phyloP scores from a whole-genome alignment of 2,113 vertebrate genomes.

The Canis aureus region DNA sequence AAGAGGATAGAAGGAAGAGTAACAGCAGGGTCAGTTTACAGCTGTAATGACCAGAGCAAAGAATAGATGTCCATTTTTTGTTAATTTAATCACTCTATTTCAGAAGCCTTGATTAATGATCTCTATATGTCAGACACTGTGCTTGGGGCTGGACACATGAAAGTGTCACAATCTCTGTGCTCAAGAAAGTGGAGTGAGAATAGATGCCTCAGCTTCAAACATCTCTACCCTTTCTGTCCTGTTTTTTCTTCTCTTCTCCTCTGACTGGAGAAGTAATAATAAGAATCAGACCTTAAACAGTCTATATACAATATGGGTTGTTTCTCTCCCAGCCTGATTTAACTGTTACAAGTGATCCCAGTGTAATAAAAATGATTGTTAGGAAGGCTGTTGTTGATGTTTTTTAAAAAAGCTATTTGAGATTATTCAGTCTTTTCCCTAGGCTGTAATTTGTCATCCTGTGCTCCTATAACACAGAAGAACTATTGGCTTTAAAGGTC shows the following conservation, averaged over 20 bases:
- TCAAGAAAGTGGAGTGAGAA: neutral
- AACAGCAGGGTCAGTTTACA: neutral
- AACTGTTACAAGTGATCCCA: neutral
- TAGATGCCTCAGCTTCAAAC: neutral
- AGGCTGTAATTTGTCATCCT: neutral
- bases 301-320: neutral
- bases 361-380: neutral
- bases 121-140: neutral
- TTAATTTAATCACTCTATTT: neutral
- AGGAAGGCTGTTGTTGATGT: neutral
- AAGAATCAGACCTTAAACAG: neutral
- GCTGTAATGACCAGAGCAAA: neutral
- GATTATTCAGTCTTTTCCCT: neutral
- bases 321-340: constrained; percentile 9
- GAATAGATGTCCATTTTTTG: neutral
- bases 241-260: neutral
- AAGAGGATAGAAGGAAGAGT: neutral
- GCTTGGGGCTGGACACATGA: neutral
- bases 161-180: neutral
- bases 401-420: neutral
- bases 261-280: neutral
- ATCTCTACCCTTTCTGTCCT: neutral
- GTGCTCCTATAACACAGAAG: neutral
- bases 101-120: neutral
- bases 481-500: neutral